Evolutionary conservation across 2,113 vertebrate genomes (phyloP).

Genomic region (Lagenorhynchus albirostris): DNA sequence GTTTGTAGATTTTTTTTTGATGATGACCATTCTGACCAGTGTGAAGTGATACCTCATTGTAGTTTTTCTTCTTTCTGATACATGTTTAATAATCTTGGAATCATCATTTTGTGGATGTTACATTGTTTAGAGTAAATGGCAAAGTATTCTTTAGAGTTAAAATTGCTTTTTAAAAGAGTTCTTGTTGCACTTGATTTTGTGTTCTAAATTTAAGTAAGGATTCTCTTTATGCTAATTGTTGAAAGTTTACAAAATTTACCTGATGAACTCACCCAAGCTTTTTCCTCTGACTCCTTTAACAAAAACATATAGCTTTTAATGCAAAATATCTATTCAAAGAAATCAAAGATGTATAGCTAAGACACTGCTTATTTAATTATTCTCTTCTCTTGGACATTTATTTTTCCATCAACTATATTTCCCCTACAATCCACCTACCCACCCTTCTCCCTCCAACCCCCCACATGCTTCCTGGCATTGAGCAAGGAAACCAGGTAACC

Average conservation of each 20-base stretch:
- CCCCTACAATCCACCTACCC: background rate
- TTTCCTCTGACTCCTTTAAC: background rate
- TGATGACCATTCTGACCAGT: no score
- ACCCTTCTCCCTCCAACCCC: fast-evolving
- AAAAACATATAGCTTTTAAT: background rate
- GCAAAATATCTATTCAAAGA: background rate
- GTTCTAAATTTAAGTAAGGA: background rate
- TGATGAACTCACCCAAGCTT: background rate
- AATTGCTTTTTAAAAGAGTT: background rate
- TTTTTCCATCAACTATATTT: background rate
- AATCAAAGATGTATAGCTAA: background rate
- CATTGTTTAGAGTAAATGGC: background rate
- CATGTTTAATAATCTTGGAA: background rate
- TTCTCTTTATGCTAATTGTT: background rate
- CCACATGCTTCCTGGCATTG: background rate
- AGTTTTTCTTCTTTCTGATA: background rate
- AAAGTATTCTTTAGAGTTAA: background rate
- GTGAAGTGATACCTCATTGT: no score
- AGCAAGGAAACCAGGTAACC: background rate
- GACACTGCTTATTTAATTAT: background rate
- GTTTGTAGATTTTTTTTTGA: no score
- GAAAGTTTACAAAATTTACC: background rate
- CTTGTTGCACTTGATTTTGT: constrained; percentile 2
- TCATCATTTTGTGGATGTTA: background rate
- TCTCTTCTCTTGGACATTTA: background rate